These are phyloP conservation scores for Poeciliopsis occidentalis DNA, from an alignment of 2,113 vertebrate species.

Conservation along the genomic window DNA sequence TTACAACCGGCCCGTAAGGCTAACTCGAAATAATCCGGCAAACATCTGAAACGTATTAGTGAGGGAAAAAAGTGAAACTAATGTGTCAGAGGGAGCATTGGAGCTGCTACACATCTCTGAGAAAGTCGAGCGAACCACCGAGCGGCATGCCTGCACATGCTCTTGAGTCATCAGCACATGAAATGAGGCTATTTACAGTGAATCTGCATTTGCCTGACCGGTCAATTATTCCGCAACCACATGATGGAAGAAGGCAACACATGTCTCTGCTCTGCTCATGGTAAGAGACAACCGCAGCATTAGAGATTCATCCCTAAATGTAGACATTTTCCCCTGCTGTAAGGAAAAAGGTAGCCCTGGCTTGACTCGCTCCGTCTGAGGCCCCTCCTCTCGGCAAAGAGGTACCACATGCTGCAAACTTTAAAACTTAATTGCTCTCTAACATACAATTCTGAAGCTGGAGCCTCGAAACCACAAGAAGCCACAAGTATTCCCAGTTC, in stretches of 20 bases:
- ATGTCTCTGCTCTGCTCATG: slow-evolving; percentile 15
- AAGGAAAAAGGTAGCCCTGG: slow-evolving; percentile 48
- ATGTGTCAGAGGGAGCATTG: slow-evolving; percentile 12
- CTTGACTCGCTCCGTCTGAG: slow-evolving; percentile 44
- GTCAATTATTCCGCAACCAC: slow-evolving; percentile 49
- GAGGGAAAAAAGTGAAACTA: slow-evolving; percentile 28
- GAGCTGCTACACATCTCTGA: slow-evolving; percentile 16
- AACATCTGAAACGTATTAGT: not conserved
- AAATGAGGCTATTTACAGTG: slow-evolving; percentile 55
- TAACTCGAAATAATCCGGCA: not conserved
- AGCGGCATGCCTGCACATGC: slow-evolving; percentile 52
- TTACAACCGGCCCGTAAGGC: slow-evolving; percentile 23
- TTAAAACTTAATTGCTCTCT: slow-evolving; percentile 81
- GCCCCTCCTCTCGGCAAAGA: slow-evolving; percentile 56
- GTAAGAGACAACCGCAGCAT: slow-evolving; percentile 30
- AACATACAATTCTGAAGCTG: slow-evolving; percentile 76
- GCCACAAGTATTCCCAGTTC: slow-evolving; percentile 77
- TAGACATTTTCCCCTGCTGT: slow-evolving; percentile 21
- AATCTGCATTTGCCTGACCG: slow-evolving; percentile 50
- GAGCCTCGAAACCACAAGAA: slow-evolving; percentile 75
- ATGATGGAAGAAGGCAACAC: slow-evolving; percentile 21
- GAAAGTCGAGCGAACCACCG: slow-evolving; percentile 28
- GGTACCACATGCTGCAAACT: slow-evolving; percentile 74
- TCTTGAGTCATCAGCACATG: slow-evolving; percentile 58
- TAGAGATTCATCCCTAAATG: slow-evolving; percentile 29